Conservation (phyloP, 35 echinoderm and acorn worm genomes). For the Nesometra sesokonis region DNA sequence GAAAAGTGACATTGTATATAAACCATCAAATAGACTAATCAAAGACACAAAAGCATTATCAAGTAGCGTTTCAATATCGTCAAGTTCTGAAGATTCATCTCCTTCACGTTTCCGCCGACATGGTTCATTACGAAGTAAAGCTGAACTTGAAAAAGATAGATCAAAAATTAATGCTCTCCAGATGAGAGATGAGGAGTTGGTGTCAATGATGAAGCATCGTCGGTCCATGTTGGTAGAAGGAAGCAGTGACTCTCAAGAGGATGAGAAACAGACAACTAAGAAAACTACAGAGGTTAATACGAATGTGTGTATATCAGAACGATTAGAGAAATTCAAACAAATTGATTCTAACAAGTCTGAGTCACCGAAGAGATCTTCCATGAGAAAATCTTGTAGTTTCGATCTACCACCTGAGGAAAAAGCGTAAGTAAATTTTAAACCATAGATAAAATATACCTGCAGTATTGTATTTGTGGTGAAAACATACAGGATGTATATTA, state of each 20-base stretch:
- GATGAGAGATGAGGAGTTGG: constrained; percentile 66
- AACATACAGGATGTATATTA: no score
- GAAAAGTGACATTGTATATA: background rate
- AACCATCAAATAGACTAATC: background rate
- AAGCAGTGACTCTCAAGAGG: constrained; percentile 13
- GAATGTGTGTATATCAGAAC: background rate
- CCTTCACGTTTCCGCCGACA: background rate
- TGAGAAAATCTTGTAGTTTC: background rate
- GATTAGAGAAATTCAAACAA: background rate
- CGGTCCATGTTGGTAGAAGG: constrained; percentile 37
- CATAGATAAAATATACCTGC: no score
- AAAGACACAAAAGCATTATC: background rate
- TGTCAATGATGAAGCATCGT: constrained; percentile 62
- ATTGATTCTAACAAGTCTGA: background rate
- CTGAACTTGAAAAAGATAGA: background rate
- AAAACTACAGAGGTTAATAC: constrained; percentile 22
- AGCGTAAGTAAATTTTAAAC: background rate
- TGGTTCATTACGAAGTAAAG: background rate
- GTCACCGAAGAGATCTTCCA: background rate
- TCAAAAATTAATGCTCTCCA: constrained; percentile 27
- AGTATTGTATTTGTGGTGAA: no score
- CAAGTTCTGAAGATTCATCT: background rate
- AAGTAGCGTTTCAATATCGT: background rate
- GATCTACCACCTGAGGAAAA: background rate
- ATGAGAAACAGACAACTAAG: constrained; percentile 20